Conservation (phyloP, 2,797 vertebrate species). For the Phoeniculus purpureus region DNA sequence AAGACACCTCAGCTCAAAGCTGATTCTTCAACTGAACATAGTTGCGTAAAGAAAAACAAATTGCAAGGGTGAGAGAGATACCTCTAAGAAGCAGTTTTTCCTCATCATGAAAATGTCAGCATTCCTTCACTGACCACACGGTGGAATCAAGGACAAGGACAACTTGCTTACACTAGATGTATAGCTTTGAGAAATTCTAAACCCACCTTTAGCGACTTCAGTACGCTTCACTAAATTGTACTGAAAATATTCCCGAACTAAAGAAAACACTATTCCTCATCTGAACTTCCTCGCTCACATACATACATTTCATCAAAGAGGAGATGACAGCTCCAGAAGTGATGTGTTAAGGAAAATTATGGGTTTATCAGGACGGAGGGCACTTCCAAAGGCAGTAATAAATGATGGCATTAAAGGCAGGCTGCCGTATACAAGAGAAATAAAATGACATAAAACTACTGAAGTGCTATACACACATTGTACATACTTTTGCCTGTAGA, state of each 20-base stretch:
- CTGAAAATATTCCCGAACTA: constrained; percentile 37
- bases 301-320: constrained; percentile 30
- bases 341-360: constrained; percentile 50
- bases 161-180: not conserved
- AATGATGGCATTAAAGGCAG: constrained; percentile 56
- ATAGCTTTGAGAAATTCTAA: not conserved
- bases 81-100: constrained; percentile 3
- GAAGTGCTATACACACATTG: constrained; percentile 14
- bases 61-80: not conserved
- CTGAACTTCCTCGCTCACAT: not conserved
- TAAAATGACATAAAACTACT: constrained; percentile 54
- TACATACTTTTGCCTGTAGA: constrained; percentile 23
- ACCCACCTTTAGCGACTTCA: not conserved
- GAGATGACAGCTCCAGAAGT: constrained; percentile 37
- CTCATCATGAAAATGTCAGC: not conserved
- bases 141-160: constrained; percentile 28
- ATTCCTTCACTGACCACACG: constrained; percentile 7
- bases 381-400: constrained; percentile 44
- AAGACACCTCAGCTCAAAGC: not conserved
- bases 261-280: constrained; percentile 50
- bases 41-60: not conserved
- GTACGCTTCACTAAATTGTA: constrained; percentile 33
- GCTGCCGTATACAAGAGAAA: constrained; percentile 43
- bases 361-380: constrained; percentile 45
- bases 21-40: not conserved